Evolutionary conservation across 2,888 invertebrate species (phyloP).

Genomic region (Conus canariensis): DNA sequence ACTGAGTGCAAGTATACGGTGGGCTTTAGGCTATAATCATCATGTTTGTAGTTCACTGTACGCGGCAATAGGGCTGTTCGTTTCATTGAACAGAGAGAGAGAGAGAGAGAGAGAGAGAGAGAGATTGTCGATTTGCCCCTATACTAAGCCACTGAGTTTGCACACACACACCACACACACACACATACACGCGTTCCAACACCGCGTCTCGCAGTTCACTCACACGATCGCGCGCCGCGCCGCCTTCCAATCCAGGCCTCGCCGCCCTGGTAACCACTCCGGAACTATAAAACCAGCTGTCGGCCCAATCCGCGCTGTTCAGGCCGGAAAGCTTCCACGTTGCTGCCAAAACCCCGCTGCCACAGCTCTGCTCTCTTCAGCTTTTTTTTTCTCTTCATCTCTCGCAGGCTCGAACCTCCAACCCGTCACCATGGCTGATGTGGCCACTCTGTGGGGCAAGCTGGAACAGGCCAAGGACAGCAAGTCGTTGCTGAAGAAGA

Average conservation of each 20-base stretch:
- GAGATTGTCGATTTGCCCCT: no score
- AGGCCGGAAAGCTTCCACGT: not conserved
- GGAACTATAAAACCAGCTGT: conserved; percentile 27
- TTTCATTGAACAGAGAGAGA: no score
- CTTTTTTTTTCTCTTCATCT: not conserved
- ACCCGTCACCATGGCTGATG: not conserved
- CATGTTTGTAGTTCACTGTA: no score
- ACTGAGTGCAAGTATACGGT: no score
- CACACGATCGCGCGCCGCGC: not conserved
- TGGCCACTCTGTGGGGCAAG: not conserved
- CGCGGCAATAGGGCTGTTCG: no score
- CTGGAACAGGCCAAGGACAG: not conserved
- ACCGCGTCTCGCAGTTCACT: no score
- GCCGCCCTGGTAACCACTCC: conserved; percentile 30
- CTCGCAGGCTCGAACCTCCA: not conserved
- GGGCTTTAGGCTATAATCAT: no score
- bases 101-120: no score
- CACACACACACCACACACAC: no score
- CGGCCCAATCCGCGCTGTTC: not conserved
- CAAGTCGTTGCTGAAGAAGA: conserved; percentile 86
- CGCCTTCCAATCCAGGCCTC: not conserved
- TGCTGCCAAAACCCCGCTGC: not conserved
- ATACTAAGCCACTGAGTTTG: no score
- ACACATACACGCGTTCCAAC: no score
- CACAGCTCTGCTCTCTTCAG: not conserved